Evolutionary conservation across 2,113 vertebrate genomes (phyloP).

Genomic region (Pionites leucogaster): DNA sequence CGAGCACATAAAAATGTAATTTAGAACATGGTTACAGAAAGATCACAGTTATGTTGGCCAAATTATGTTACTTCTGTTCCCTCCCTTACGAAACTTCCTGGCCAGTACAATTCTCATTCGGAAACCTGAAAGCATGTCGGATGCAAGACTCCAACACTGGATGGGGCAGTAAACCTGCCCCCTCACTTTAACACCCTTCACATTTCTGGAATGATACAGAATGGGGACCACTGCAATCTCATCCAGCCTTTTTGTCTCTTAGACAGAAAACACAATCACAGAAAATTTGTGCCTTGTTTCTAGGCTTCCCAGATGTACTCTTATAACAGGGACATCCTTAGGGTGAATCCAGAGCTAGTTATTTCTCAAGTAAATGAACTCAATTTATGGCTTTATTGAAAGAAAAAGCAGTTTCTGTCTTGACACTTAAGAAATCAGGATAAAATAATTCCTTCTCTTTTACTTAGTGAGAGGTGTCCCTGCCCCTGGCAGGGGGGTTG

Average conservation of each 20-base stretch:
- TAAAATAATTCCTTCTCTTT: not conserved
- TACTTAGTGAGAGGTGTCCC: too few relatives aligned
- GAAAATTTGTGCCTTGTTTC: not conserved
- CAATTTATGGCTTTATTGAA: not conserved
- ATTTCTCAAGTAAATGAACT: not conserved
- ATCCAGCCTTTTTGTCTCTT: not conserved
- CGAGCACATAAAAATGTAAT: not conserved
- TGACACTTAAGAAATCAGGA: not conserved
- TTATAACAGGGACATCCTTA: not conserved
- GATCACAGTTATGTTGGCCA: not conserved
- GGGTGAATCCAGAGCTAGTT: not conserved
- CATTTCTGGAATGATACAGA: not conserved
- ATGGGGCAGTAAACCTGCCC: not conserved
- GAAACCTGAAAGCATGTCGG: not conserved
- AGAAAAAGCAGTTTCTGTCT: not conserved
- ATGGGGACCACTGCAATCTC: not conserved
- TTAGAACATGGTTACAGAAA: not conserved
- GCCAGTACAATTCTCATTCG: not conserved
- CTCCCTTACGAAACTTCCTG: not conserved
- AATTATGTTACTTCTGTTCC: not conserved
- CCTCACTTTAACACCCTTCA: rapidly evolving
- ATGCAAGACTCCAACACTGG: not conserved
- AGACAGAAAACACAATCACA: not conserved
- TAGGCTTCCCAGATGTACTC: not conserved
- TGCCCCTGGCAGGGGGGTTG: too few relatives aligned